Evolutionary conservation across 2,888 invertebrate genomes (phyloP).

Genomic region (Synergus itoensis): DNA sequence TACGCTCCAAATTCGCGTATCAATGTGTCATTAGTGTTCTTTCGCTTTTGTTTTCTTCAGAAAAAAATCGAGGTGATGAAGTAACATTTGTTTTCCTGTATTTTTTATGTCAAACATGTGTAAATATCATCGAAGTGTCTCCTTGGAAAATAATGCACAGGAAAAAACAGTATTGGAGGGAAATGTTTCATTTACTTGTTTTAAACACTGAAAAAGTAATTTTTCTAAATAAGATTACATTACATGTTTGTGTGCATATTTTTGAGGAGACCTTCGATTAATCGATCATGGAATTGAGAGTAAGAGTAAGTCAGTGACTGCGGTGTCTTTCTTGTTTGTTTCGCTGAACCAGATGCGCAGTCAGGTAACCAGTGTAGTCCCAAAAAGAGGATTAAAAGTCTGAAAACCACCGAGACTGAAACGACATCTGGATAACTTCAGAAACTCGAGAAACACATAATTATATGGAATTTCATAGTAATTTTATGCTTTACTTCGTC

Average conservation of each 20-base stretch:
- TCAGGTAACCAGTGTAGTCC: constrained; percentile 71
- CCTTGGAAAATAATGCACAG: constrained; percentile 10
- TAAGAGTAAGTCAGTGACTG: constrained; percentile 65
- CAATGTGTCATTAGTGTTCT: constrained; percentile 13
- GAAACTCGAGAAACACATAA: too few species aligned
- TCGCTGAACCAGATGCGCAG: constrained; percentile 77
- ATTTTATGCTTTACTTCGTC: too few species aligned
- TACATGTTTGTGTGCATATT: neutral
- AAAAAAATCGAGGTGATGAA: constrained; percentile 1
- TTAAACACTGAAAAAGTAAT: neutral
- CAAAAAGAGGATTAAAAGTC: constrained; percentile 41
- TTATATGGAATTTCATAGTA: too few species aligned
- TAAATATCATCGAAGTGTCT: constrained; percentile 7
- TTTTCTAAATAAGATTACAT: neutral
- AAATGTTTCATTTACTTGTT: neutral
- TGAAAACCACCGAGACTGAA: constrained; percentile 23
- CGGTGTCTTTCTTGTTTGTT: constrained; percentile 73
- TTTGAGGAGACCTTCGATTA: constrained; percentile 45
- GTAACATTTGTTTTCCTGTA: neutral
- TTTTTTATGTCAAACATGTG: neutral
- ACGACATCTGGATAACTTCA: too few species aligned
- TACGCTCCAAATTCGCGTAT: neutral
- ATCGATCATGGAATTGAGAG: constrained; percentile 44
- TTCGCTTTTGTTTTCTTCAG: neutral
- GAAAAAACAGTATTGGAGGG: neutral